phyloP scores from a whole-genome alignment of 2,888 invertebrate species.

The Ophion costatus region DNA sequence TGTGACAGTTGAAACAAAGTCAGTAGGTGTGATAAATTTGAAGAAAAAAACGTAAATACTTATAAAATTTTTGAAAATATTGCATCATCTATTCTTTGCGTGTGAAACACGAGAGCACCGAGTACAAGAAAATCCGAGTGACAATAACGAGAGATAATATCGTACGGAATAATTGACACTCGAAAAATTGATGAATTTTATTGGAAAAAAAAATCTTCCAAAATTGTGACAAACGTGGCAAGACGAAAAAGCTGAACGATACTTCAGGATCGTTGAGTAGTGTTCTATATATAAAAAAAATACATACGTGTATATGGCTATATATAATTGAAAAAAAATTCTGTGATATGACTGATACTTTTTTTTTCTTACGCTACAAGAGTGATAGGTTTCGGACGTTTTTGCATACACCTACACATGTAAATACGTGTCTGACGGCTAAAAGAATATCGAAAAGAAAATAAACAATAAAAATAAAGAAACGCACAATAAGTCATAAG shows the following conservation, averaged over 20 bases:
- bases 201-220: neutral
- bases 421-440: neutral
- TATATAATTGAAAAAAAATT: conserved; percentile 45
- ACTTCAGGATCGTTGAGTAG: conserved; percentile 20
- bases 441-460: neutral
- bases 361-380: conserved; percentile 68
- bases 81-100: neutral
- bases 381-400: conserved; percentile 80
- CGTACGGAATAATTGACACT: neutral
- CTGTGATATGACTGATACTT: conserved; percentile 80
- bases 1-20: neutral
- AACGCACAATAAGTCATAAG: no score
- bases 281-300: no score
- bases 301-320: no score
- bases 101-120: neutral
- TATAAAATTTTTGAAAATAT: neutral
- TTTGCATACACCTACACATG: conserved; percentile 26
- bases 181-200: neutral
- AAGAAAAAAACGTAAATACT: neutral
- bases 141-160: conserved; percentile 5
- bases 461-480: neutral
- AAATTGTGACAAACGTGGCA: neutral
- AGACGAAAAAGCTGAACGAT: neutral
- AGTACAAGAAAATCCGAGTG: conserved; percentile 14
- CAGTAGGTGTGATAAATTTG: neutral